Evolutionary conservation across 2,888 invertebrate genomes (phyloP).

Genomic region (Quadriops clusia): DNA sequence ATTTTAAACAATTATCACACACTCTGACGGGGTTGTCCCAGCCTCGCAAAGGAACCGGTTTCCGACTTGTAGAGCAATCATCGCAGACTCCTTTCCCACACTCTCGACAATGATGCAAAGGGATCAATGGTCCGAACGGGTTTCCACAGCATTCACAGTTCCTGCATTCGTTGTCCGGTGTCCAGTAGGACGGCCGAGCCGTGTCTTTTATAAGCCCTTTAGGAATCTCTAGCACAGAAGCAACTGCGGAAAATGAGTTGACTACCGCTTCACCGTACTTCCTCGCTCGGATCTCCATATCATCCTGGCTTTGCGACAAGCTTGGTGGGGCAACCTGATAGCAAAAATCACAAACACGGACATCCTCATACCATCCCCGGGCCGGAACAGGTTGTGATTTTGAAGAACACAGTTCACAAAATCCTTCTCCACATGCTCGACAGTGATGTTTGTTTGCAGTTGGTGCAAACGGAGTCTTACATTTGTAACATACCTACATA

Average conservation of each 20-base stretch:
- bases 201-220: slow-evolving; percentile 66
- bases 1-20: slow-evolving; percentile 49
- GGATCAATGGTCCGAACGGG: slow-evolving; percentile 42
- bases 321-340: slow-evolving; percentile 32
- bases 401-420: slow-evolving; percentile 62
- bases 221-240: slow-evolving; percentile 60
- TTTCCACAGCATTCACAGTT: slow-evolving; percentile 53
- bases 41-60: slow-evolving; percentile 59
- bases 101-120: slow-evolving; percentile 56
- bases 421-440: slow-evolving; percentile 67
- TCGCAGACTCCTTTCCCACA: slow-evolving; percentile 63
- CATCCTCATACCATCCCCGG: slow-evolving; percentile 57
- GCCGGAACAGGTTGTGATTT: slow-evolving; percentile 55
- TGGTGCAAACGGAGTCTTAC: slow-evolving; percentile 45
- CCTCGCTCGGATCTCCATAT: slow-evolving; percentile 43
- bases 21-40: slow-evolving; percentile 64
- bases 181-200: slow-evolving; percentile 69
- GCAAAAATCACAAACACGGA: slow-evolving; percentile 64
- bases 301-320: slow-evolving; percentile 23
- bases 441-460: slow-evolving; percentile 60
- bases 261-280: slow-evolving; percentile 61
- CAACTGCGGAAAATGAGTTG: slow-evolving; percentile 57
- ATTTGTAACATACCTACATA: slow-evolving; percentile 50
- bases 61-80: slow-evolving; percentile 43
- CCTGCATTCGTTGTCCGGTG: slow-evolving; percentile 58